Conservation (phyloP, 1,140 invertebrate species). For the Hormaphis cornu region DNA sequence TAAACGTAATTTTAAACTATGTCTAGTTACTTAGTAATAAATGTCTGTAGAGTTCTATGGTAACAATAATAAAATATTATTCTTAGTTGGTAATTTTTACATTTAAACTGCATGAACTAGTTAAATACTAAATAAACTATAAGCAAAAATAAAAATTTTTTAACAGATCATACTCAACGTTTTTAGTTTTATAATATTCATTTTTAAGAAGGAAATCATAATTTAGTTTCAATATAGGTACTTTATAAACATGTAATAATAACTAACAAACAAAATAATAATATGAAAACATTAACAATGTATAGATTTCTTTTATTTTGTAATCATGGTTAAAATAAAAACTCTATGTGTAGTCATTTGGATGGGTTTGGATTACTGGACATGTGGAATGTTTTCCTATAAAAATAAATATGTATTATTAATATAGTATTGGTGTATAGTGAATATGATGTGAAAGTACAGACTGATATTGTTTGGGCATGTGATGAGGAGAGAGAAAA, state of each 20-base stretch:
- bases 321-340: not conserved
- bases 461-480: too few relatives aligned
- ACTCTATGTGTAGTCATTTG: not conserved
- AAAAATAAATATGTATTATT: not conserved
- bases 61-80: too few relatives aligned
- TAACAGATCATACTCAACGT: not conserved
- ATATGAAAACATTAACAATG: not conserved
- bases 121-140: not conserved
- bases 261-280: slow-evolving; percentile 13
- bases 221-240: not conserved
- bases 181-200: not conserved
- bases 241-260: not conserved
- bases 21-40: too few relatives aligned
- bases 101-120: not conserved
- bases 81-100: too few relatives aligned
- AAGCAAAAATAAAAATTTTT: slow-evolving; percentile 31
- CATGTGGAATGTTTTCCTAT: not conserved
- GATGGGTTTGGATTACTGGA: too few relatives aligned
- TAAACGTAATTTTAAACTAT: too few relatives aligned
- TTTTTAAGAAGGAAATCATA: not conserved
- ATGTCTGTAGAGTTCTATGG: too few relatives aligned
- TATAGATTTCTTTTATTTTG: not conserved
- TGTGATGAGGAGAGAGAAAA: too few relatives aligned
- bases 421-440: too few relatives aligned
- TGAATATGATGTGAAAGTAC: too few relatives aligned